Evolutionary conservation across 30 jellyfish, hydroid and myxozoan genomes (phyloP).

Genomic region (Aurelia sp.): DNA sequence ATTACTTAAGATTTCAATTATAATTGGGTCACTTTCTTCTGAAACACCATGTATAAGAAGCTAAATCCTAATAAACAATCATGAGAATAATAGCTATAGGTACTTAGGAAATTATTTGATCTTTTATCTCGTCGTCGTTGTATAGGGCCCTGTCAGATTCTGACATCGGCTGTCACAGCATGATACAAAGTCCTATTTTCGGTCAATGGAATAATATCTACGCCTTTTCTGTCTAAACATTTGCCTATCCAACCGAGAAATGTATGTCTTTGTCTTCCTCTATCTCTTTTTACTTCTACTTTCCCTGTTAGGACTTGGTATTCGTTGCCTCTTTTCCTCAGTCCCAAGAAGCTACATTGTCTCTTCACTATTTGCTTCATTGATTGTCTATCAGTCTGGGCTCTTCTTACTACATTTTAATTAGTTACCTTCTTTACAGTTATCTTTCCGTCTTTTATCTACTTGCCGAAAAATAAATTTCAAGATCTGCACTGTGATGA

Average conservation of each 20-base stretch:
- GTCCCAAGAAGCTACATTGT: slow-evolving; percentile 56
- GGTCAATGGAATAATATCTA: not conserved
- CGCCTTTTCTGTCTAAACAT: not conserved
- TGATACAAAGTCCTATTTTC: not conserved
- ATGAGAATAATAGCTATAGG: too few species aligned
- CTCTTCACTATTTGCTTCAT: slow-evolving; percentile 37
- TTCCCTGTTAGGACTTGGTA: slow-evolving; percentile 45
- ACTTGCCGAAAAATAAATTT: not conserved
- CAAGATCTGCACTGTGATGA: too few species aligned
- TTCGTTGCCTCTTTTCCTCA: slow-evolving; percentile 34
- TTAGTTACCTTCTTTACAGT: slow-evolving; percentile 45
- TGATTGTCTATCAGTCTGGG: slow-evolving; percentile 55
- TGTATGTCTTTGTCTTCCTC: not conserved
- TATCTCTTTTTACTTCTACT: slow-evolving; percentile 18
- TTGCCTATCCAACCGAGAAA: slow-evolving; percentile 18
- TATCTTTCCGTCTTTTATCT: not conserved
- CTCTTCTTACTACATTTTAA: slow-evolving; percentile 31
- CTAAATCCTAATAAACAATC: too few species aligned
- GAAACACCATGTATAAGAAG: too few species aligned
- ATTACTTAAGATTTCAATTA: too few species aligned
- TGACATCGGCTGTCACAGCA: too few species aligned
- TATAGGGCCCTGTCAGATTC: too few species aligned
- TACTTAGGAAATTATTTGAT: too few species aligned
- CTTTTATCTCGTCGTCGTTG: not conserved
- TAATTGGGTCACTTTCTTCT: too few species aligned